Evolutionary conservation across 2,888 invertebrate species (phyloP), one percentile per base, ranked within the genome.

Genomic region (Agriopis aurantiaria): DNA sequence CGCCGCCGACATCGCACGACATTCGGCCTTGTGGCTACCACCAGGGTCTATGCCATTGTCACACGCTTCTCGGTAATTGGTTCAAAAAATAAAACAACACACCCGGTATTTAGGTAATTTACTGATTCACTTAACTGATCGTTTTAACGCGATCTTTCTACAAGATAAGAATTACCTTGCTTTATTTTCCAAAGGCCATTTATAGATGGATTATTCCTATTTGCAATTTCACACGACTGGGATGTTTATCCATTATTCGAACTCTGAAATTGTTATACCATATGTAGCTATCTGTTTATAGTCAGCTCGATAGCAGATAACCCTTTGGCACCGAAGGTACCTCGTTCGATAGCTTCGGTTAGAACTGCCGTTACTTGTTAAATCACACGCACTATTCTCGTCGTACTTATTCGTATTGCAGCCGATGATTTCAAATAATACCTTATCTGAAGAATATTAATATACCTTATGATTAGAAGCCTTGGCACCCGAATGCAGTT

Each of bases 351-450:
- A 88, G 88, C 88, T 91, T 82, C 85, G 87, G 85, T 87, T 86
- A 84, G 88, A 90, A 88, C 80, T 90, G 88, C 91, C 91, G 91
- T 91, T 91, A 92, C 80, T 86, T 88, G 88, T 85, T 84, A 86
- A 88, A 90, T 90, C 88, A 87, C 88, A 87, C 86, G 88, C 88
- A 89, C 88, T 86, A 87, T 87, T 86, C 87, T 84, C 82, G 80
- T 53, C 11, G 8, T 49, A 33, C 33, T 5, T 33, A 14, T 14
- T 81, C 77, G 84, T 84, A 84, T 85, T 87, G 86, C 79, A 73
- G 65, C 64, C 63, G 70, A 66, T 53, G 55, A 60, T 77, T 75
- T 76, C 65, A 75, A 72, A 73, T 74, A 75, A 73, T 76, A 69
- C 73, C 33, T 33, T 3, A 33, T 33, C 33, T 33, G 60, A n/a